phyloP scores from a whole-genome alignment of 2,113 vertebrate species.

The Felis chaus region DNA sequence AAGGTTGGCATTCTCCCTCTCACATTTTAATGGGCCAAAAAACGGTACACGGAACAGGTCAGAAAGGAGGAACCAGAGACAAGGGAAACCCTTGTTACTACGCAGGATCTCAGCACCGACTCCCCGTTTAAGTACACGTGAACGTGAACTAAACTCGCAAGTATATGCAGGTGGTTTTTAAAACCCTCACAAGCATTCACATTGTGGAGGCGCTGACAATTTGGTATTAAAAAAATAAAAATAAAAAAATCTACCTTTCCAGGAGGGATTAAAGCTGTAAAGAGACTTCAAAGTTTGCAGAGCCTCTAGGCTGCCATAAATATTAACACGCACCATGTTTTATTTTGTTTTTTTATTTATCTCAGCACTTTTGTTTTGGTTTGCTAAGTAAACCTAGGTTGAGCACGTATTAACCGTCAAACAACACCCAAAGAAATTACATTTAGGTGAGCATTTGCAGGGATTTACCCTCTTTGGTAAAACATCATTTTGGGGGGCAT shows the following conservation, averaged over 20 bases:
- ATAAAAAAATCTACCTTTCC: constrained; percentile 11
- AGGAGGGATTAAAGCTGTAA: constrained; percentile 38
- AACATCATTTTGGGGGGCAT: not conserved
- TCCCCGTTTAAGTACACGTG: not conserved
- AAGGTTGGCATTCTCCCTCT: not conserved
- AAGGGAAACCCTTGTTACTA: not conserved
- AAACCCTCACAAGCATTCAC: not conserved
- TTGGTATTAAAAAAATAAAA: not conserved
- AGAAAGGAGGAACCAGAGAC: not conserved
- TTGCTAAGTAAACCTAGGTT: constrained; percentile 18
- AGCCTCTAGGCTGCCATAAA: constrained; percentile 16
- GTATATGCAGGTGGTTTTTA: not conserved
- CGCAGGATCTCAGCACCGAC: not conserved
- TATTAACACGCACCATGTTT: constrained; percentile 22
- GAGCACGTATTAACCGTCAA: not conserved
- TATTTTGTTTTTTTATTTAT: not conserved
- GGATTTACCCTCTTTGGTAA: not conserved
- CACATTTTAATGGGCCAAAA: not conserved
- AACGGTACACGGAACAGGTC: not conserved
- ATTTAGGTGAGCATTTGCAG: not conserved
- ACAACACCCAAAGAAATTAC: constrained; percentile 13
- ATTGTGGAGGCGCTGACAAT: not conserved
- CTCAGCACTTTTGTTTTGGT: constrained; percentile 13
- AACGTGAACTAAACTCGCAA: not conserved
- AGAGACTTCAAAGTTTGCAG: not conserved